phyloP scores from a whole-genome alignment of 2,797 vertebrate species.

The Cuniculus paca region DNA sequence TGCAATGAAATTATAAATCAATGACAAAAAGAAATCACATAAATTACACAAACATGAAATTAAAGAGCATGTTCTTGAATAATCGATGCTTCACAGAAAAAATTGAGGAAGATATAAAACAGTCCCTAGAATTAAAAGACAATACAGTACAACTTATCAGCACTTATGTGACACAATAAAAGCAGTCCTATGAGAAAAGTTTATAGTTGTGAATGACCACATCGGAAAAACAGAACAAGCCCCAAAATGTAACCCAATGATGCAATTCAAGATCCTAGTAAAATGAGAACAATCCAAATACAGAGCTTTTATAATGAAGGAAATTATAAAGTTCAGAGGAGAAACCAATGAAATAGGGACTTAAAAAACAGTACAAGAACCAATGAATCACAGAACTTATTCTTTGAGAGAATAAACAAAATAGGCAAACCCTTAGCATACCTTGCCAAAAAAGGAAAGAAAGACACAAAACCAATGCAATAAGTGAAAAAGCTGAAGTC shows the following conservation, averaged over 20 bases:
- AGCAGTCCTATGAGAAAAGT: neutral
- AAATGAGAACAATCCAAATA: neutral
- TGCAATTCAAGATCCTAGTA: neutral
- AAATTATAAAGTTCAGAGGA: neutral
- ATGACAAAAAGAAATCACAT: neutral
- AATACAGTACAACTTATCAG: neutral
- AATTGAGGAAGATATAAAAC: neutral
- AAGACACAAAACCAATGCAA: neutral
- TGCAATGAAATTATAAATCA: neutral
- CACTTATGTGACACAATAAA: neutral
- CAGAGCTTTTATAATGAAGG: neutral
- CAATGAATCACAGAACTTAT: neutral
- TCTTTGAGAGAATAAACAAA: neutral
- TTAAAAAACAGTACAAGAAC: too few relatives aligned
- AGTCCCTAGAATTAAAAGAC: neutral
- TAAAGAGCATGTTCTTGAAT: neutral
- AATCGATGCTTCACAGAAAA: neutral
- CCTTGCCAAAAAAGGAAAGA: neutral
- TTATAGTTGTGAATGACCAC: neutral
- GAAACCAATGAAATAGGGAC: neutral
- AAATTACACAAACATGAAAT: neutral
- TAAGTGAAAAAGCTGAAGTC: neutral
- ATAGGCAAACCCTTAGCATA: neutral
- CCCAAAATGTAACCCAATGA: neutral
- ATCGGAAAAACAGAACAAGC: neutral